Evolutionary conservation across 2,888 invertebrate species (phyloP).

Genomic region (Byasa hedistus): DNA sequence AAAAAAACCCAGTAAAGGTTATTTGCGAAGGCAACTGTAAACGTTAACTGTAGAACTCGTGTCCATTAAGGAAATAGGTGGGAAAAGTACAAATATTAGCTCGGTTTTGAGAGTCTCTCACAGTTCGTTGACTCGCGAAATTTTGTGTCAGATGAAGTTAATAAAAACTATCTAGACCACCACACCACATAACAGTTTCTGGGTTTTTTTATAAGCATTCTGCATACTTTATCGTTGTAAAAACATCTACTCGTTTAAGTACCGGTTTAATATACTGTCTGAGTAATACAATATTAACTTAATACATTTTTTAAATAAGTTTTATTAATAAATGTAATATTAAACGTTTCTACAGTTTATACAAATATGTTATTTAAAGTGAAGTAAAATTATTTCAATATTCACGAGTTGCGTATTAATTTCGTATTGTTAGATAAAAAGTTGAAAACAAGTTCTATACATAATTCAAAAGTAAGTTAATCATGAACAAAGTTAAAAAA

Average conservation of each 20-base stretch:
- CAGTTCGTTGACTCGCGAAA: conserved; percentile 72
- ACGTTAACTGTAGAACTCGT: conserved; percentile 53
- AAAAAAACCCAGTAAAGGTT: conserved; percentile 45
- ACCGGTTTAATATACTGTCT: conserved; percentile 28
- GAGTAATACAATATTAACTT: conserved; percentile 10
- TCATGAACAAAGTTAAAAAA: neutral
- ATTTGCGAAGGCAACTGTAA: conserved; percentile 61
- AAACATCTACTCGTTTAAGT: conserved; percentile 34
- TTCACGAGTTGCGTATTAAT: no score
- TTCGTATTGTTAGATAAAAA: neutral
- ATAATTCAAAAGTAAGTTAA: neutral
- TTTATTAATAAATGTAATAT: neutral
- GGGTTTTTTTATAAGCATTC: conserved; percentile 39
- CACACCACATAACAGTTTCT: conserved; percentile 44
- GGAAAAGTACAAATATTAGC: conserved; percentile 74
- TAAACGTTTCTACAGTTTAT: no score
- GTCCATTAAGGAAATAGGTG: conserved; percentile 66
- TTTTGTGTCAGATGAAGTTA: conserved; percentile 55
- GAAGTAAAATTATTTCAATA: no score
- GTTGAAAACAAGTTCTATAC: neutral
- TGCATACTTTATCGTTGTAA: conserved; percentile 36
- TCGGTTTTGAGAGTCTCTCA: conserved; percentile 61
- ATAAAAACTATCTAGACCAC: conserved; percentile 51
- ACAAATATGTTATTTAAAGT: no score
- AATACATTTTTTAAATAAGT: conserved; percentile 1